Conservation (phyloP, 2,888 invertebrate species). For the Omphaloscelis lunosa region DNA sequence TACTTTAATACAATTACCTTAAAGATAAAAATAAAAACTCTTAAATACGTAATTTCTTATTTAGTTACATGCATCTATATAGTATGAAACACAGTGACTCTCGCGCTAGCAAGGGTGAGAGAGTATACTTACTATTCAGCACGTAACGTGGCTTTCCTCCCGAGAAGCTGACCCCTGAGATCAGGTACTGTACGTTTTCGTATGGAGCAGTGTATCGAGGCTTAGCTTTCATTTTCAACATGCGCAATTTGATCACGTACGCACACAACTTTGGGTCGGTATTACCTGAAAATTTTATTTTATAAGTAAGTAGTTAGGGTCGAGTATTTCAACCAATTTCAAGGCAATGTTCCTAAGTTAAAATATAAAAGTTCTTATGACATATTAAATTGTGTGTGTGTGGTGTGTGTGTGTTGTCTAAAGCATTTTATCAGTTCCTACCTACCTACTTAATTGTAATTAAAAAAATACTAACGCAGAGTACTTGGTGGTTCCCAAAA, state of each 20-base stretch:
- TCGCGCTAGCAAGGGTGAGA: background rate
- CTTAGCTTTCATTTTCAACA: slow-evolving; percentile 80
- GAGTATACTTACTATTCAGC: slow-evolving; percentile 74
- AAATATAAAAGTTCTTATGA: background rate
- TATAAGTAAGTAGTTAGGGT: background rate
- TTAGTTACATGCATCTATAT: no score
- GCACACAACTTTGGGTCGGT: slow-evolving; percentile 80
- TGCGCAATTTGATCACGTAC: slow-evolving; percentile 77
- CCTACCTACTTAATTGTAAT: background rate
- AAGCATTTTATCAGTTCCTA: background rate
- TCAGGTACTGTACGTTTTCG: slow-evolving; percentile 78
- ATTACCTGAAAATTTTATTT: slow-evolving; percentile 73
- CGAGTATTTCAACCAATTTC: background rate
- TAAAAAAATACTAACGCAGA: slow-evolving; percentile 75
- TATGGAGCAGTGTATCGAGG: slow-evolving; percentile 73
- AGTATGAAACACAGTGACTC: background rate
- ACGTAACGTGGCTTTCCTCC: slow-evolving; percentile 78
- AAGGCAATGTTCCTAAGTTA: background rate
- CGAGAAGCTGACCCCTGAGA: slow-evolving; percentile 76
- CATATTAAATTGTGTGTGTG: background rate
- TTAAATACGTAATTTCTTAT: no score
- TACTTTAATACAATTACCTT: no score
- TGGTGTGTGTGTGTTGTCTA: background rate
- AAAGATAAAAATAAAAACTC: no score
- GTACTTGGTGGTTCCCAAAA: slow-evolving; percentile 87